phyloP scores from a whole-genome alignment of 2,888 invertebrate species.

The Agrotis exclamationis region DNA sequence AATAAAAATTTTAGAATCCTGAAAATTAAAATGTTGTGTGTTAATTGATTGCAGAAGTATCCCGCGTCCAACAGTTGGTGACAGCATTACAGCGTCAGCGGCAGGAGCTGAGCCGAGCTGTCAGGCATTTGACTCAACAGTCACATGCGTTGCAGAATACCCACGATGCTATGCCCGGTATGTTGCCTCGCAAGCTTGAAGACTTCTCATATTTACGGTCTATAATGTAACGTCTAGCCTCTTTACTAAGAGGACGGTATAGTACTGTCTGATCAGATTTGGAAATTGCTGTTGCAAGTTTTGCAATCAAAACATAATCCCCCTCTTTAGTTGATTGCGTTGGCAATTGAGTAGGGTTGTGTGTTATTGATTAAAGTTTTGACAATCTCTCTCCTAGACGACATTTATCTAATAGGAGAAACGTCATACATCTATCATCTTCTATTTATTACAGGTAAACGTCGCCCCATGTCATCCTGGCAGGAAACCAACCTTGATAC shows the following conservation, averaged over 20 bases:
- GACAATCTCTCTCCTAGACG: too few species aligned
- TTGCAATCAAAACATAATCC: too few species aligned
- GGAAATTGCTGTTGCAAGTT: background rate
- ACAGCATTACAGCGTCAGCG: slow-evolving; percentile 96
- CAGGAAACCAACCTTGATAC: slow-evolving; percentile 97
- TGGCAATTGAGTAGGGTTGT: too few species aligned
- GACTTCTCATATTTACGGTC: background rate
- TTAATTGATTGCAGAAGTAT: slow-evolving; percentile 91
- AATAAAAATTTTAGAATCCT: background rate
- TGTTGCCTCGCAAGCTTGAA: slow-evolving; percentile 15
- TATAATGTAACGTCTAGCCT: background rate
- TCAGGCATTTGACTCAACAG: slow-evolving; percentile 95
- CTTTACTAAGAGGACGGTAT: too few species aligned
- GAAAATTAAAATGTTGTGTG: background rate
- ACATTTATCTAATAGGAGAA: background rate
- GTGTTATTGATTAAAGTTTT: too few species aligned
- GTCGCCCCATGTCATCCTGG: slow-evolving; percentile 94
- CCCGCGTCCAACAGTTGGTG: slow-evolving; percentile 95
- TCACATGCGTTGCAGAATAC: slow-evolving; percentile 92
- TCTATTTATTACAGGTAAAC: slow-evolving; percentile 71
- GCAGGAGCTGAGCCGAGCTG: slow-evolving; percentile 96
- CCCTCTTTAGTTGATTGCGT: too few species aligned
- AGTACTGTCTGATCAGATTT: background rate
- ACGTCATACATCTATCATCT: background rate
- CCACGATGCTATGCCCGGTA: slow-evolving; percentile 83